A percentile compares a stretch with the other conserved stretches of the same genome.
phyloP scores from a whole-genome alignment of 2,888 invertebrate genomes.

The Xestia rhomboidea region DNA sequence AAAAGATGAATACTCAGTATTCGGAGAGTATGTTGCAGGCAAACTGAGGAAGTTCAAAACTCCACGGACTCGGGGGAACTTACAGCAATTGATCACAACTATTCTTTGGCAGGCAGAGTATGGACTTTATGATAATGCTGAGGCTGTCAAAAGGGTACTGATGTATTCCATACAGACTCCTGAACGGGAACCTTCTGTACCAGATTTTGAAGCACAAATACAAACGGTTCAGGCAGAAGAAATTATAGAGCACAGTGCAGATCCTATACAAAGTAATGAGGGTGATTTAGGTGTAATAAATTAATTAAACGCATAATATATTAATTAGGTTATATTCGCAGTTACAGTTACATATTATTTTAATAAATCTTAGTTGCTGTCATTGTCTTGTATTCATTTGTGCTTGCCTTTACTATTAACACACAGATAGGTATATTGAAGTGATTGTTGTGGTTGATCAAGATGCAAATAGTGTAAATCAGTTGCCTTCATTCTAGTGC shows the following conservation, averaged over 20 bases:
- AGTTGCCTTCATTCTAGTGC: neutral
- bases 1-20: slow-evolving; percentile 84
- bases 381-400: slow-evolving; percentile 12
- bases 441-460: too few species aligned
- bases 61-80: slow-evolving; percentile 81
- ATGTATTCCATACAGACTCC: slow-evolving; percentile 77
- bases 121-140: slow-evolving; percentile 84
- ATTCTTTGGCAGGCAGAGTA: slow-evolving; percentile 88
- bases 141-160: slow-evolving; percentile 82
- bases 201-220: slow-evolving; percentile 59
- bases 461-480: neutral
- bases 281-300: slow-evolving; percentile 54
- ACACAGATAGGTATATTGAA: neutral
- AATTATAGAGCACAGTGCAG: slow-evolving; percentile 60
- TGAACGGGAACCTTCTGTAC: slow-evolving; percentile 49
- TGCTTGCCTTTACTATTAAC: neutral
- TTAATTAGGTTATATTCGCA: slow-evolving; percentile 37
- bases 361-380: slow-evolving; percentile 41
- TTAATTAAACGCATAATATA: slow-evolving; percentile 38
- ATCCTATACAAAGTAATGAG: slow-evolving; percentile 65
- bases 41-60: slow-evolving; percentile 83
- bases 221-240: slow-evolving; percentile 64
- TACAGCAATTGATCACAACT: slow-evolving; percentile 87
- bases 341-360: slow-evolving; percentile 34
- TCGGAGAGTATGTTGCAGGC: slow-evolving; percentile 87